Evolutionary conservation across 2,888 invertebrate genomes (phyloP).

Genomic region (Lepetodrilus schrolli): DNA sequence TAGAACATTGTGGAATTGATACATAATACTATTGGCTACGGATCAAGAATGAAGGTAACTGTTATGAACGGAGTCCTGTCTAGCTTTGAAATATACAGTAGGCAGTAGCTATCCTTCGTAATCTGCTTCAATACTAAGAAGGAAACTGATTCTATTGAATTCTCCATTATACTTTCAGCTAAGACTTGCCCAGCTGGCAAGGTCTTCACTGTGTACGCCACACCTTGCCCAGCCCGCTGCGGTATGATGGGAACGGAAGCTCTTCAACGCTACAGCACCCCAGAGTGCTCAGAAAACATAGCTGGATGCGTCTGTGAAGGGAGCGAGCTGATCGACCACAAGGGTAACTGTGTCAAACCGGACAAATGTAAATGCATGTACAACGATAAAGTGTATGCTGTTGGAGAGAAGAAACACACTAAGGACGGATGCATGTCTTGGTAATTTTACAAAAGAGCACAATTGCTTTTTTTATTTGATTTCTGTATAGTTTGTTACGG

Average conservation of each 20-base stretch:
- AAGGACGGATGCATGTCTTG: neutral
- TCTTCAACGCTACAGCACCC: neutral
- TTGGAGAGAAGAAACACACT: neutral
- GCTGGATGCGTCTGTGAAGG: neutral
- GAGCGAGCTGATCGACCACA: neutral
- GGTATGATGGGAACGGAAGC: neutral
- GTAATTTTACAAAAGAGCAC: no score
- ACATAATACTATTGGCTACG: no score
- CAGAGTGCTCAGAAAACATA: neutral
- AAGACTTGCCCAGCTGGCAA: conserved; percentile 11
- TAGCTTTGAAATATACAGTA: no score
- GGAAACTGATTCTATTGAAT: no score
- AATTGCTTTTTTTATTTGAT: no score
- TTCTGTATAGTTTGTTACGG: no score
- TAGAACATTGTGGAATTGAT: no score
- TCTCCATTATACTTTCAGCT: no score
- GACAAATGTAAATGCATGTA: neutral
- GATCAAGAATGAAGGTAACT: no score
- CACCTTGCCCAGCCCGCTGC: conserved; percentile 13
- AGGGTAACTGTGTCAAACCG: neutral
- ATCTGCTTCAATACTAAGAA: no score
- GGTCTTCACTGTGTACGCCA: conserved; percentile 9
- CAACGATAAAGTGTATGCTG: neutral
- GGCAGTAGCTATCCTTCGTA: no score
- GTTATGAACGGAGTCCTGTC: no score